Evolutionary conservation across 2,888 invertebrate genomes (phyloP), one percentile per base, ranked within the genome.

Genomic region (Ctenicera cuprea): DNA sequence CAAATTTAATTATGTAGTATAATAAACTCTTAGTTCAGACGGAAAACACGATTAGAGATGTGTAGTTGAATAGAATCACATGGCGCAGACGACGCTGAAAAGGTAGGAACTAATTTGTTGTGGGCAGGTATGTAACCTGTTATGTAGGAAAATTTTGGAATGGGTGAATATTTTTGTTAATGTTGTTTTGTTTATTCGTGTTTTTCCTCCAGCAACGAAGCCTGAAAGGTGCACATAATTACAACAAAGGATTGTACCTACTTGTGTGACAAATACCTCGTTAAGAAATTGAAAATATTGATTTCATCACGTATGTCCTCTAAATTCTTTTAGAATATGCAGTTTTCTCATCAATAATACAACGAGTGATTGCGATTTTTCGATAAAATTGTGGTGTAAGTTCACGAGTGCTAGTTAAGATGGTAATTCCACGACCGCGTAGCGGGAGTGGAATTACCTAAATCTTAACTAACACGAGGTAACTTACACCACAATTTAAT

Each of bases 11-110:
- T 52, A 52, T 16, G 7, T 22, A 20, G 45, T 9, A 45, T 30
- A n/a, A n/a, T n/a, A 52, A n/a, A 52, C 33, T 33, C 33, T 33
- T 2, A 26, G 26, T 26, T 26, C 26, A 33, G 33, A 9, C 59
- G 14, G 59, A 26, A 59, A 57, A 38, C 18, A 14, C 38, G 38
- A 38, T 59, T 38, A 59, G 14, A 59, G 59, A 38, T 59, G 59
- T 38, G 38, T 18, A 38, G 33, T 30, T 38, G 57, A 59, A 20
- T 20, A 54, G 22, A 50, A n/a, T n/a, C n/a, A 18, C 16, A 20
- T 11, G 11, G 50, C 18, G 26, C 18, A 50, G 14, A 18, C 18
- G 50, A 16, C n/a, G 50, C n/a, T 50, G n/a, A 50, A 50, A 26
- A 1, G 20, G 16, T 11, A 11, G 16, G 18, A 50, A 11, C 7